Base-by-base conservation (phyloP, 2,113 vertebrate species). In the Lynx canadensis region DNA sequence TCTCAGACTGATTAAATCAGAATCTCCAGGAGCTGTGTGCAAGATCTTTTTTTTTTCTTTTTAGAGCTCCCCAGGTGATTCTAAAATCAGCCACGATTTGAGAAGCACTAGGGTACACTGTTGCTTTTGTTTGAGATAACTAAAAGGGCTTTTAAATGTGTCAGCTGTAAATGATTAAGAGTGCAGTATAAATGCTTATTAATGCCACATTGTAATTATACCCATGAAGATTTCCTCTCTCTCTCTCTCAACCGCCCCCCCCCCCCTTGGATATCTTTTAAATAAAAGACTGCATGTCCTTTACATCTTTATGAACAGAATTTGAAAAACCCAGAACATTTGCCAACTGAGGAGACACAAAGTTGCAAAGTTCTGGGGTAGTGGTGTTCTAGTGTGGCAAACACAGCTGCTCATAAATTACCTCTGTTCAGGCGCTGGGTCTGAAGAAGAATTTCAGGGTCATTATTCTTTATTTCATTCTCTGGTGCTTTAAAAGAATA, bases 281-380 rank as follows among this genome's bases (percentile, higher is more conserved):
- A 93, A 76, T 94, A 93, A 94, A 96, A 93, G 89, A 88, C 86
- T 65, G 14, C 5, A 71, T 66, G 33, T 69, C 55, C 76, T 96
- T 80, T 92, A 71, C 33, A 55, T 97, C 80, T 94, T 97, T 88
- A 81, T 85, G 89, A 95, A 78, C 94, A 95, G 89, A 94, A 65
- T 71, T 85, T 76, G 36, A 83, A 90, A 90, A 94, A 92, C 55
- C 80, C 88, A 90, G 60, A 85, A 55, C 88, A 33, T 83, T 96
- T 97, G 76, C 38, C 65, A 91, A 52, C 52, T n/a, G 48, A 73
- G n/a, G 93, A 88, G 65, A 97, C 85, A n/a, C 74, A 92, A 81
- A 79, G 73, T 65, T 71, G 69, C 88, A 76, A 73, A 86, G 66
- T 88, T 71, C 60, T 55, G 27, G 60, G 50, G 60, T 33, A 48